These are phyloP conservation scores for Portunus trituberculatus DNA, from an alignment of 1,140 invertebrate genomes.

Conservation along the genomic window DNA sequence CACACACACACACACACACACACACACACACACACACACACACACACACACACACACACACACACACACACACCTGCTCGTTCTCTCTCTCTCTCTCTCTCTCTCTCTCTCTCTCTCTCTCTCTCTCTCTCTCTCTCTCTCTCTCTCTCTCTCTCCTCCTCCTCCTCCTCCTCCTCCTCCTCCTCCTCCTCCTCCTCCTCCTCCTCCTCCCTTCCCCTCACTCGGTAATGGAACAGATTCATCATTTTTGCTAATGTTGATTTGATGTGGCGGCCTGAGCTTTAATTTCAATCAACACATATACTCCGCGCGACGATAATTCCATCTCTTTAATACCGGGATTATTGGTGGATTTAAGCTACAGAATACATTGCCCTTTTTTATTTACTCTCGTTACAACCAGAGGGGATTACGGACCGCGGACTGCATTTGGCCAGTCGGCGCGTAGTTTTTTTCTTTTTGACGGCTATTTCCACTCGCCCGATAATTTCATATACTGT, in stretches of 20 bases:
- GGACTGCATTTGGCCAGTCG: not conserved
- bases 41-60: constrained; percentile 4
- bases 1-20: not conserved
- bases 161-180: no score
- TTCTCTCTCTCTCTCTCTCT: no score
- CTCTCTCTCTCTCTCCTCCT: not conserved
- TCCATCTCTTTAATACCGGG: not conserved
- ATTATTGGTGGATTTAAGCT: constrained; percentile 23
- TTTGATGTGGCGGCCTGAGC: not conserved
- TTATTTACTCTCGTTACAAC: constrained; percentile 23
- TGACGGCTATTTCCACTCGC: not conserved
- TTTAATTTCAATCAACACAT: constrained; percentile 5
- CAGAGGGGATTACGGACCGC: not conserved
- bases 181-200: not conserved
- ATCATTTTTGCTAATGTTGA: constrained; percentile 27
- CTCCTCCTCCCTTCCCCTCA: not conserved
- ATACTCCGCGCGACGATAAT: not conserved
- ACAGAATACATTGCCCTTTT: constrained; percentile 13
- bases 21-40: not conserved
- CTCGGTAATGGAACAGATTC: constrained; percentile 1
- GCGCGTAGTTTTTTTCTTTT: not conserved
- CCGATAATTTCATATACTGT: not conserved
- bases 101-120: no score
- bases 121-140: not conserved
- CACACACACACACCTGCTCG: no score